Percentiles rank a stretch among this genome's conserved stretches.
phyloP scores from a whole-genome alignment of 1,140 invertebrate species.

The Glossosoma conforme region DNA sequence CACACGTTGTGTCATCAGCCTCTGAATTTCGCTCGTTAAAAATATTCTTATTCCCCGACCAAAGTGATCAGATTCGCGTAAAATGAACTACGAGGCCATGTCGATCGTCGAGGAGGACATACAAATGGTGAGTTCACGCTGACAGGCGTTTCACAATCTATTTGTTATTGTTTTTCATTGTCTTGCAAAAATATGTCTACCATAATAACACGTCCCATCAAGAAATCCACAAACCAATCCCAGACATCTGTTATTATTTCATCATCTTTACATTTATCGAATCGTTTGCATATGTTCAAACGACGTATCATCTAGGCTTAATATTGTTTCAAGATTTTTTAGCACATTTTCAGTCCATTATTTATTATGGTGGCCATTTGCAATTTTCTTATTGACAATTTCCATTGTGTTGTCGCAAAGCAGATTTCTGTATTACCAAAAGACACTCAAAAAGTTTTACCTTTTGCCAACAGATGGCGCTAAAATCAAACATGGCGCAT shows the following conservation, averaged over 20 bases:
- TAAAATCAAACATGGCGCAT: too few species aligned
- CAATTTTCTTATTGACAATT: conserved; percentile 21
- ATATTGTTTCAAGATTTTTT: too few species aligned
- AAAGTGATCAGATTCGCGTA: neutral
- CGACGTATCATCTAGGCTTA: too few species aligned
- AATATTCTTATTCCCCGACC: conserved; percentile 8
- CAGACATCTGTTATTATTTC: too few species aligned
- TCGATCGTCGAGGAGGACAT: conserved; percentile 30
- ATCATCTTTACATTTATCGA: too few species aligned
- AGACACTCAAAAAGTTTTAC: too few species aligned
- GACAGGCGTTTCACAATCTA: conserved; percentile 4
- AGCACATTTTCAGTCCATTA: conserved; percentile 11
- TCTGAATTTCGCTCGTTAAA: conserved; percentile 4
- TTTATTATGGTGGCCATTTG: conserved; percentile 27
- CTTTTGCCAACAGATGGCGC: conserved; percentile 6
- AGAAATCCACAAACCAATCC: too few species aligned
- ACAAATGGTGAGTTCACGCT: conserved; percentile 23
- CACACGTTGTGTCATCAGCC: conserved; percentile 27
- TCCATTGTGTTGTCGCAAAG: conserved; percentile 9
- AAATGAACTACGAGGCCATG: conserved; percentile 28
- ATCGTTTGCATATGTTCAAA: too few species aligned
- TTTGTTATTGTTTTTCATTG: conserved; percentile 6
- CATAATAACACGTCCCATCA: conserved; percentile 8
- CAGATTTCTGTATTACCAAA: conserved; percentile 16
- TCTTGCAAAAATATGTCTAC: conserved; percentile 24